A percentile compares a stretch with the other conserved stretches of the same genome.
These are phyloP conservation scores for Drosophila triauraria DNA, from an alignment of 1,140 invertebrate genomes.

Conservation along the genomic window DNA sequence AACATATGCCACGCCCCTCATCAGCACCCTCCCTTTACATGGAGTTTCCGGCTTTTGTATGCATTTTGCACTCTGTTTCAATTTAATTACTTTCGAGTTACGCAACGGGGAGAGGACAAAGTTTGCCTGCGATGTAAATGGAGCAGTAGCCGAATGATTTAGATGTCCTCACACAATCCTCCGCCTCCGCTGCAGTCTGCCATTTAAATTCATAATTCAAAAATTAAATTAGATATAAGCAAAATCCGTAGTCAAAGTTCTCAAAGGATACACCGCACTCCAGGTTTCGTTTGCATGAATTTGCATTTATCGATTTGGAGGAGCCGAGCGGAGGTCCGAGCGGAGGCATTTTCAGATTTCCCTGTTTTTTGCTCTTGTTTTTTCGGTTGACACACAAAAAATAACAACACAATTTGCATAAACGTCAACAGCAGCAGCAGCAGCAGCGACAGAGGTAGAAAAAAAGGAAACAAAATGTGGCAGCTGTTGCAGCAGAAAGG, in stretches of 20 bases:
- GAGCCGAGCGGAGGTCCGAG: constrained; percentile 10
- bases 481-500: constrained; percentile 66
- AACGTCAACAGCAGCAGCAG: constrained; percentile 47
- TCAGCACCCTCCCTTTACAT: constrained; percentile 3
- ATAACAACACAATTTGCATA: constrained; percentile 78
- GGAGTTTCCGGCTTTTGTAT: constrained; percentile 57
- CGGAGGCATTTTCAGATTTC: constrained; percentile 38
- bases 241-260: constrained; percentile 12
- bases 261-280: not conserved
- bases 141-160: constrained; percentile 41
- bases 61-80: constrained; percentile 70
- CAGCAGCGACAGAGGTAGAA: constrained; percentile 17
- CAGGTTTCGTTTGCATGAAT: constrained; percentile 32
- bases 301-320: constrained; percentile 71
- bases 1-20: constrained; percentile 42
- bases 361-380: constrained; percentile 36
- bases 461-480: constrained; percentile 47
- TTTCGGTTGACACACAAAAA: constrained; percentile 64
- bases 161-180: constrained; percentile 21
- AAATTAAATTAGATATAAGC: constrained; percentile 67
- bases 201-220: constrained; percentile 68
- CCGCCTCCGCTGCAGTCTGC: constrained; percentile 8
- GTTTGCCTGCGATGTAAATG: constrained; percentile 50
- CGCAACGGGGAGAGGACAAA: constrained; percentile 68
- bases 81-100: constrained; percentile 83